Evolutionary conservation across 2,888 invertebrate genomes (phyloP).

Genomic region (Drosophila atripex): DNA sequence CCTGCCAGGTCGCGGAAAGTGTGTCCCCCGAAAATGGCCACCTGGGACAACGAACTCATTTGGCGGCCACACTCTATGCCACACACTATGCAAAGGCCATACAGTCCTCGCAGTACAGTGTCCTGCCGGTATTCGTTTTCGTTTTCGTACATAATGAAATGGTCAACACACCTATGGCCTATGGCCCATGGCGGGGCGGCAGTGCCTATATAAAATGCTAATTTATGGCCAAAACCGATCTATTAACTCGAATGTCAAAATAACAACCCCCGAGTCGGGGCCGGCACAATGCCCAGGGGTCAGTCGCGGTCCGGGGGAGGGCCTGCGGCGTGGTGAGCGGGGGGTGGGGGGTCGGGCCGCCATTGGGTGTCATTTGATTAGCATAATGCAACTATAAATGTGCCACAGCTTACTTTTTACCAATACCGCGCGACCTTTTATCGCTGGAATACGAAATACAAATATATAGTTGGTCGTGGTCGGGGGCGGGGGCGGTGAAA

Average conservation of each 20-base stretch:
- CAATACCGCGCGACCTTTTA: conserved; percentile 56
- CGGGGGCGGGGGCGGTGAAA: too few relatives aligned
- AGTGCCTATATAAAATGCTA: conserved; percentile 73
- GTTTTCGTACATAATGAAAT: neutral
- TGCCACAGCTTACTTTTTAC: conserved; percentile 74
- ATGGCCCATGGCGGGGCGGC: neutral
- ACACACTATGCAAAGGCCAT: neutral
- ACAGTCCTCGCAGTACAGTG: neutral
- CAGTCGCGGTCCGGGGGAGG: conserved; percentile 11
- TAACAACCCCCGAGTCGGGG: conserved; percentile 40
- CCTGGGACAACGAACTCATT: conserved; percentile 21
- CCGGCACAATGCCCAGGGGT: conserved; percentile 28
- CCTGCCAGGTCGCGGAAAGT: neutral
- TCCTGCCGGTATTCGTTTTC: neutral
- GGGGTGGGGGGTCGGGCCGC: conserved; percentile 57
- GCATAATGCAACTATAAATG: conserved; percentile 79
- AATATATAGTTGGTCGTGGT: neutral
- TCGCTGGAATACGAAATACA: conserved; percentile 5
- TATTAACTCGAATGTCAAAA: conserved; percentile 80
- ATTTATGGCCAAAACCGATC: conserved; percentile 78
- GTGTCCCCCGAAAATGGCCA: conserved; percentile 21
- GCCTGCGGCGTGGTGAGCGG: neutral
- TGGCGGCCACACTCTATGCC: too few relatives aligned
- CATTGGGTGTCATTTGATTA: conserved; percentile 80
- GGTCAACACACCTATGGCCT: conserved; percentile 31